Percentiles rank a stretch among this genome's conserved stretches.
These are phyloP conservation scores for Crenichthys baileyi DNA, from an alignment of 2,797 vertebrate genomes.

Conservation along the genomic window DNA sequence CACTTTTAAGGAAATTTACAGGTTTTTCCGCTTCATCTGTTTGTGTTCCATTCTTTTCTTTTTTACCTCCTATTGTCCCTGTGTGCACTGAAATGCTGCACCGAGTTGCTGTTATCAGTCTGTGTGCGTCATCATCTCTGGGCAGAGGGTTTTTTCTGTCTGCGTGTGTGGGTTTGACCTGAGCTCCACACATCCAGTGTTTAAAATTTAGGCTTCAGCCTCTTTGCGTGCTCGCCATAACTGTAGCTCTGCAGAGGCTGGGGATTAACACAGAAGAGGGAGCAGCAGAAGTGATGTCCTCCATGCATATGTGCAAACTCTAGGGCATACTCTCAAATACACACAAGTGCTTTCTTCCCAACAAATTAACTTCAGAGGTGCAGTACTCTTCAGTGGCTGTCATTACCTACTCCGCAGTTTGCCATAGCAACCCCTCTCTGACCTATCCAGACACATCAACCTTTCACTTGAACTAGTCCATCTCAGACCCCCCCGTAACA, in stretches of 20 bases:
- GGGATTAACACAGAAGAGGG: background rate
- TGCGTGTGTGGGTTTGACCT: slow-evolving; percentile 40
- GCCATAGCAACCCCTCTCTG: slow-evolving; percentile 62
- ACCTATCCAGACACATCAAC: slow-evolving; percentile 44
- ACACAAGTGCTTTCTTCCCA: background rate
- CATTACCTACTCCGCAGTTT: slow-evolving; percentile 45
- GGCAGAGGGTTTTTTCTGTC: slow-evolving; percentile 35
- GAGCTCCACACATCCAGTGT: slow-evolving; percentile 21
- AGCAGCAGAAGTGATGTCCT: slow-evolving; percentile 17
- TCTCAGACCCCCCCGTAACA: slow-evolving; percentile 44
- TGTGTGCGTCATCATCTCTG: slow-evolving; percentile 69
- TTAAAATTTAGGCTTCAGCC: slow-evolving; percentile 45
- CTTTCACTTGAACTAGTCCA: slow-evolving; percentile 67
- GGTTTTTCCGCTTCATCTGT: background rate
- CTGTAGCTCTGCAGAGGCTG: slow-evolving; percentile 14
- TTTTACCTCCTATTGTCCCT: slow-evolving; percentile 23
- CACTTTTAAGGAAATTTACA: slow-evolving; percentile 36
- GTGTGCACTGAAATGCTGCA: slow-evolving; percentile 42
- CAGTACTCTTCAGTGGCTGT: slow-evolving; percentile 47
- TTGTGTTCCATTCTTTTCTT: slow-evolving; percentile 22
- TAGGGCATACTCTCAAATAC: background rate
- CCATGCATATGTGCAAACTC: slow-evolving; percentile 33
- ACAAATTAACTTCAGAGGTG: slow-evolving; percentile 34
- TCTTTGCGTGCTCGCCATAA: slow-evolving; percentile 39
- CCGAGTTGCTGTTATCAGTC: slow-evolving; percentile 54